Evolutionary conservation across 1,140 invertebrate species (phyloP), one percentile per base, ranked within the genome.

Genomic region (Diprion similis): DNA sequence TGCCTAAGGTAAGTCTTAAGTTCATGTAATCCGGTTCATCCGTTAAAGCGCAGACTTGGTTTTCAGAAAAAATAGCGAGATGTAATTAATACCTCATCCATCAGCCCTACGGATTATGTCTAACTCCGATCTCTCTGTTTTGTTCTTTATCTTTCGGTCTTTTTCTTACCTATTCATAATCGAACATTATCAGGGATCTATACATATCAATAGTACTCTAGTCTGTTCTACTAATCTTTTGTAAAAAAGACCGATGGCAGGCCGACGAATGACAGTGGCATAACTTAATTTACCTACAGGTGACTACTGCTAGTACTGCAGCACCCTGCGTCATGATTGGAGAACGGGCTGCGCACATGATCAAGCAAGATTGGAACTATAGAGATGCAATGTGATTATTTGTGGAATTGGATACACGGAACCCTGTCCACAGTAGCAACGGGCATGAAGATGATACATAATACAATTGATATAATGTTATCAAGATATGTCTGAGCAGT

Each of bases 311-410:
- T 13, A 88, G 90, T 78, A 88, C 87, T 0, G 86, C 85, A 72
- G 90, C 89, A 10, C 76, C 87, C 0, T 78, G 87, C 18, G 82
- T 89, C 4, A 92, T 92, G 91, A 87, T 92, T 13, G 91, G 86
- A 1, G 91, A 92, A 80, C 88, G 90, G 80, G 89, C 83, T 0
- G 85, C 89, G 2, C 89, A 90, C 77, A 84, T 91, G 1, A 90
- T 92, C 19, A 91, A 90, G 77, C 68, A 87, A 68, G 51, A 8
- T 59, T 59, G 51, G 51, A 17, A 17, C 6, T 37, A 37, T 37
- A 3, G 2, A 6, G 24, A 37, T 6, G 6, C 24, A 37, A 2
- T 37, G 6, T 37, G 24, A 37, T 37, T 3, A 37, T 37, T 37
- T 37, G 2, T 6, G 24, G 24, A 37, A 37, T 37, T 37, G 0